Conservation (phyloP, 2,888 invertebrate genomes). For the Aphidius colemani region DNA sequence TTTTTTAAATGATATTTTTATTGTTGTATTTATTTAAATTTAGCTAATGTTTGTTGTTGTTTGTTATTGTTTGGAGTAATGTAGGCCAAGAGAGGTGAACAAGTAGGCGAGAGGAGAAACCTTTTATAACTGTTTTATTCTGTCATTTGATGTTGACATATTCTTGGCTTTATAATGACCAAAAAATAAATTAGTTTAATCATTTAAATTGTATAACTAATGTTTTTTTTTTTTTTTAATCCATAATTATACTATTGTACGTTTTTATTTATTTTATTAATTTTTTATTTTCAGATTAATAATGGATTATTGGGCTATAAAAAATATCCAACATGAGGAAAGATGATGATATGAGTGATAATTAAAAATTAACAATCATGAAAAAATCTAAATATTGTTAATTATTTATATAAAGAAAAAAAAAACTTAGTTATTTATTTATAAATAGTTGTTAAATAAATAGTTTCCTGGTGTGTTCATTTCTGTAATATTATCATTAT, state of each 20-base stretch:
- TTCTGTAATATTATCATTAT: conserved; percentile 11
- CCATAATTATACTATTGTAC: background rate
- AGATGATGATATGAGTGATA: background rate
- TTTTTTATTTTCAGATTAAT: conserved; percentile 20
- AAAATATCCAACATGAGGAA: conserved; percentile 30
- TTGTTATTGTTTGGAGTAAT: background rate
- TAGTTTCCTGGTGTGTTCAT: conserved; percentile 10
- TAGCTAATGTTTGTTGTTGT: no score
- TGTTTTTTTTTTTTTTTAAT: conserved; percentile 9
- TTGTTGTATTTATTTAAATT: background rate
- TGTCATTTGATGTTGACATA: conserved; percentile 5
- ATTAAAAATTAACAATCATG: conserved; percentile 12
- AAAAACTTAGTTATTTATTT: conserved; percentile 15
- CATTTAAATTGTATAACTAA: background rate
- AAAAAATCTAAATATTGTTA: background rate
- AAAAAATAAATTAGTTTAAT: background rate
- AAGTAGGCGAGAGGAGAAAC: background rate
- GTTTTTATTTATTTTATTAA: background rate
- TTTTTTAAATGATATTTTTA: no score
- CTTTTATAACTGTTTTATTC: background rate
- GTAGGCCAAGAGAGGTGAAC: conserved; percentile 11
- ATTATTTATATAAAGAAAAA: conserved; percentile 13
- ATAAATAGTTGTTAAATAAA: conserved; percentile 8
- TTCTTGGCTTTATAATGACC: background rate
- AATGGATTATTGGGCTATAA: conserved; percentile 29